Conservation (phyloP, 2,888 invertebrate genomes). For the Nyleta sp. region DNA sequence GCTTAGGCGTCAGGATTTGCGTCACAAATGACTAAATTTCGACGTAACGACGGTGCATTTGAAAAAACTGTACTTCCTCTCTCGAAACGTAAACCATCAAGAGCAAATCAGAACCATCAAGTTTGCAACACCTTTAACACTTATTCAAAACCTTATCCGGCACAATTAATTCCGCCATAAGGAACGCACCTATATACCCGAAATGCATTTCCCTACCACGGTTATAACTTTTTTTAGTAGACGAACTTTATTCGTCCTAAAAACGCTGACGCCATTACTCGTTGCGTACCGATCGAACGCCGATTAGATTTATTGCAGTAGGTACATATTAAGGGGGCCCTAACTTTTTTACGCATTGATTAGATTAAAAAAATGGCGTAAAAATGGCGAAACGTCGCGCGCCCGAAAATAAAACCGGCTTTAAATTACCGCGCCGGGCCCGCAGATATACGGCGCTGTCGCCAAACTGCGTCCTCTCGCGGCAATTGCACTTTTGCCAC, state of each 20-base stretch:
- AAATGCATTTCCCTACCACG: not conserved
- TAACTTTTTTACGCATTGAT: conserved; percentile 49
- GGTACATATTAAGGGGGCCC: conserved; percentile 16
- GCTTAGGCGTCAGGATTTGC: too few relatives aligned
- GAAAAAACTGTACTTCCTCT: too few relatives aligned
- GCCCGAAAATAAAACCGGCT: conserved; percentile 15
- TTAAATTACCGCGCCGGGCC: conserved; percentile 3
- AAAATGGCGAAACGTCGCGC: conserved; percentile 12
- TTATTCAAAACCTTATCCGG: too few relatives aligned
- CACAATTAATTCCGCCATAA: too few relatives aligned
- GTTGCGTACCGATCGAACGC: conserved; percentile 14
- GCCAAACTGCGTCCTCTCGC: conserved; percentile 8
- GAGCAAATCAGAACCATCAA: not conserved
- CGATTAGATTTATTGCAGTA: conserved; percentile 39
- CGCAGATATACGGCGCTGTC: conserved; percentile 12
- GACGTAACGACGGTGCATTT: too few relatives aligned
- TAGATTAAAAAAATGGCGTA: conserved; percentile 40
- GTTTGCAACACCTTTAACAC: too few relatives aligned
- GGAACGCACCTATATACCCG: not conserved
- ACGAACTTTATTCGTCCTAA: conserved; percentile 22
- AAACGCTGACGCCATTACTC: conserved; percentile 18
- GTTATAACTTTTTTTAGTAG: conserved; percentile 25
- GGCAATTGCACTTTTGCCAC: conserved; percentile 18
- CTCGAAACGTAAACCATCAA: too few relatives aligned
- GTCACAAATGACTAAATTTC: too few relatives aligned